Conservation (phyloP, 2,797 vertebrate species). For the Coendou prehensilis region DNA sequence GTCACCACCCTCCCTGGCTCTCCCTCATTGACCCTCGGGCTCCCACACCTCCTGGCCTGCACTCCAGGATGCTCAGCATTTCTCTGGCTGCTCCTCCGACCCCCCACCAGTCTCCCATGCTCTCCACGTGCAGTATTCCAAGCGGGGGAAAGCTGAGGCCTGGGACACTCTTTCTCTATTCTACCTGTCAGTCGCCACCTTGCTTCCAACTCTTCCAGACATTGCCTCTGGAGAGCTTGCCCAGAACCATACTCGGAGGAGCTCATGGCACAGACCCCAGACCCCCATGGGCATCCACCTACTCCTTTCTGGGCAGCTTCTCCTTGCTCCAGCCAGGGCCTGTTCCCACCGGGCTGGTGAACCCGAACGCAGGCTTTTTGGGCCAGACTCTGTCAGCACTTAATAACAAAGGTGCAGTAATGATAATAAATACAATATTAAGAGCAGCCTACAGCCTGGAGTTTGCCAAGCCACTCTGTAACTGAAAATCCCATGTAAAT, state of each 20-base stretch:
- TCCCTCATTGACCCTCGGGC: background rate
- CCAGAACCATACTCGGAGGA: slow-evolving; percentile 28
- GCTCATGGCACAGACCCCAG: slow-evolving; percentile 53
- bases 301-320: slow-evolving; percentile 44
- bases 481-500: slow-evolving; percentile 62
- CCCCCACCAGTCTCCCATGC: background rate
- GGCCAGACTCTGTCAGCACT: slow-evolving; percentile 63
- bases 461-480: slow-evolving; percentile 42
- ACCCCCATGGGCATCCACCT: background rate
- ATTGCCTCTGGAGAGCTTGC: slow-evolving; percentile 31
- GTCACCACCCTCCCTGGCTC: background rate
- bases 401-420: slow-evolving; percentile 51
- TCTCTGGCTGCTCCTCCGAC: slow-evolving; percentile 12
- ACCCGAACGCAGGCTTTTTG: slow-evolving; percentile 61
- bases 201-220: slow-evolving; percentile 49
- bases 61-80: background rate
- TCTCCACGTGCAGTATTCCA: slow-evolving; percentile 20
- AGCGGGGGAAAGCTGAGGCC: background rate
- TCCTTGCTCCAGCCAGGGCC: slow-evolving; percentile 51
- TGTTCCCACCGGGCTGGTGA: slow-evolving; percentile 30
- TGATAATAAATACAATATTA: slow-evolving; percentile 48
- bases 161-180: slow-evolving; percentile 47
- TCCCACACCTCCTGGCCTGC: background rate
- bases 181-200: background rate
- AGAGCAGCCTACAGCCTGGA: slow-evolving; percentile 19